Evolutionary conservation across 2,888 invertebrate species (phyloP), one percentile per base, ranked within the genome.

Genomic region (Clusia tigrina): DNA sequence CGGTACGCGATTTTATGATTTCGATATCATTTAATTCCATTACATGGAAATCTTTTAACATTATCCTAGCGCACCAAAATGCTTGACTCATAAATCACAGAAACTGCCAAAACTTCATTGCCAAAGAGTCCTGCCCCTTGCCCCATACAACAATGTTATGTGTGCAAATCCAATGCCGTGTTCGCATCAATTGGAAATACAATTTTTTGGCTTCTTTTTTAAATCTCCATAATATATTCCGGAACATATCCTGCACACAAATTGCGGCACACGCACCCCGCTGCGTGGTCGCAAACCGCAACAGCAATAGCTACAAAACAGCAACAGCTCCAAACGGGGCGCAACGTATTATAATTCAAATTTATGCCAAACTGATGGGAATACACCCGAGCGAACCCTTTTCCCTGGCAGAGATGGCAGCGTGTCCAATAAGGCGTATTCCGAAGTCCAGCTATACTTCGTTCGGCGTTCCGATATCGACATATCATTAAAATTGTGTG

Each of bases 211-310:
- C 63, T 60, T 68, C 63, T 69, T 60, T n/a, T 71, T 69, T 67
- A 74, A 78, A 78, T 82, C 80, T 78, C 78, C 76, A 76, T 82
- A 83, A 83, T 82, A 77, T 83, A 83, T 83, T 81, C 83, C 78
- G 72, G 74, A 81, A 78, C 83, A 83, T 79, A 83, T 82, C 81
- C 83, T 76, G 78, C 76, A 79, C 82, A 83, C 83, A 83, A 83
- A 83, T 83, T 83, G 83, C 78, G 78, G 69, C 69, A 70, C 72
- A 73, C 71, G 70, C 67, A 67, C 71, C 68, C 69, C 68, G 63
- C 67, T 54, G 68, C 32, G 68, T 10, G 18, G 62, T n/a, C 18
- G 20, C 42, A 22, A 32, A 10, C 23, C 23, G 22, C 20, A 20
- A 22, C 48, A 42, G 32, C 32, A 12, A 12, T 32, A 6, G 32